Evolutionary conservation across 1,140 invertebrate genomes (phyloP).

Genomic region (Caenorhabditis tropicalis): DNA sequence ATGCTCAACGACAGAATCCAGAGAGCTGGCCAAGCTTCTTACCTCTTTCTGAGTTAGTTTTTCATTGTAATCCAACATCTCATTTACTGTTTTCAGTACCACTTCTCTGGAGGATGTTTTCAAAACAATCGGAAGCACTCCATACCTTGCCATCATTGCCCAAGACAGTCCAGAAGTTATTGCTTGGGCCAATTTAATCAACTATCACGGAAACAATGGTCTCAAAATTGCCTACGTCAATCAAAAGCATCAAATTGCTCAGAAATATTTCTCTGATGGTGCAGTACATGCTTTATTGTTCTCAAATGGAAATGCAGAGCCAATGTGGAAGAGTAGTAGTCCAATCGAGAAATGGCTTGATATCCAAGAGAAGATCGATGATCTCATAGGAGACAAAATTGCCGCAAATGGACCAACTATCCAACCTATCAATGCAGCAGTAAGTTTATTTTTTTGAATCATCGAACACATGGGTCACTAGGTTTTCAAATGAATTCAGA

Average conservation of each 20-base stretch:
- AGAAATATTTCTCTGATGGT: conserved; percentile 12
- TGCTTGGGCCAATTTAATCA: conserved; percentile 51
- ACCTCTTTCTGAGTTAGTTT: conserved; percentile 26
- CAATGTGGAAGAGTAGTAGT: conserved; percentile 48
- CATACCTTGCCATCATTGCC: conserved; percentile 48
- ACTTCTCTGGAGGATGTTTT: conserved; percentile 54
- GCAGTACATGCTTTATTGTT: conserved; percentile 20
- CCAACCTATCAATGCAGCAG: neutral
- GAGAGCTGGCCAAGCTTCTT: conserved; percentile 42
- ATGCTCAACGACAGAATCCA: conserved; percentile 43
- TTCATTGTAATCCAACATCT: neutral
- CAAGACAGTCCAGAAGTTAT: conserved; percentile 54
- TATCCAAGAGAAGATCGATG: conserved; percentile 51
- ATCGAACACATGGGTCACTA: neutral
- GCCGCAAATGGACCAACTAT: neutral
- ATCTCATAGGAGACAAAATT: conserved; percentile 43
- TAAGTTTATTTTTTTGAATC: neutral
- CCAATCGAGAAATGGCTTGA: conserved; percentile 21
- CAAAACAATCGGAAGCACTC: conserved; percentile 41
- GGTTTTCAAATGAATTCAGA: neutral
- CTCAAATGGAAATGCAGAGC: conserved; percentile 33
- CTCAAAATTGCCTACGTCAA: conserved; percentile 35
- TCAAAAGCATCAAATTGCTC: conserved; percentile 47
- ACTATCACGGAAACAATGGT: conserved; percentile 20
- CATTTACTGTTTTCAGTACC: neutral